Conservation (phyloP, 2,888 invertebrate species). For the Ectobius pallidus region DNA sequence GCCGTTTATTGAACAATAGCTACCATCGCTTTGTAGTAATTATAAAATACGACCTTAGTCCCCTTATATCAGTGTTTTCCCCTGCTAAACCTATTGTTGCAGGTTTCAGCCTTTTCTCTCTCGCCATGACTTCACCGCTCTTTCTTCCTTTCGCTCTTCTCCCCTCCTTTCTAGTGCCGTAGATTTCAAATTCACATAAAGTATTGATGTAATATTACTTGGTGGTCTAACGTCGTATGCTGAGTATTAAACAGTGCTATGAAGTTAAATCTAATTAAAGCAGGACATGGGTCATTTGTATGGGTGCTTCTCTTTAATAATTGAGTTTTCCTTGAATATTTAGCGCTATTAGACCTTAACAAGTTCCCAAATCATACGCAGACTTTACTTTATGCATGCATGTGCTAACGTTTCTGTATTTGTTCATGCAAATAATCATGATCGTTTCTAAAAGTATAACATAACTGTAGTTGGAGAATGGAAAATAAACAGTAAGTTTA, state of each 20-base stretch:
- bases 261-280: constrained; percentile 28
- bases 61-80: neutral
- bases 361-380: too few relatives aligned
- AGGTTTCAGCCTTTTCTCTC: neutral
- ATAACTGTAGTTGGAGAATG: neutral
- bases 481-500: neutral
- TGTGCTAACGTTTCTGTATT: neutral
- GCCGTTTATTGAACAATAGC: constrained; percentile 13
- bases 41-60: constrained; percentile 9
- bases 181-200: constrained; percentile 6
- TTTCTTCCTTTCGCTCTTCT: too few relatives aligned
- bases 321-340: constrained; percentile 22
- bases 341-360: neutral
- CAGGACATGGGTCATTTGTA: constrained; percentile 24
- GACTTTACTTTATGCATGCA: neutral
- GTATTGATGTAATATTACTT: constrained; percentile 4
- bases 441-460: neutral
- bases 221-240: neutral
- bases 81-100: neutral
- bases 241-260: constrained; percentile 24
- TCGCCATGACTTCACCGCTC: too few relatives aligned
- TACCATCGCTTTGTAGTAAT: constrained; percentile 2
- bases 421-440: neutral
- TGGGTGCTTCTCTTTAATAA: constrained; percentile 7
- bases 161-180: neutral